Evolutionary conservation across 2,888 invertebrate genomes (phyloP).

Genomic region (Xanthorhoe spadicearia): DNA sequence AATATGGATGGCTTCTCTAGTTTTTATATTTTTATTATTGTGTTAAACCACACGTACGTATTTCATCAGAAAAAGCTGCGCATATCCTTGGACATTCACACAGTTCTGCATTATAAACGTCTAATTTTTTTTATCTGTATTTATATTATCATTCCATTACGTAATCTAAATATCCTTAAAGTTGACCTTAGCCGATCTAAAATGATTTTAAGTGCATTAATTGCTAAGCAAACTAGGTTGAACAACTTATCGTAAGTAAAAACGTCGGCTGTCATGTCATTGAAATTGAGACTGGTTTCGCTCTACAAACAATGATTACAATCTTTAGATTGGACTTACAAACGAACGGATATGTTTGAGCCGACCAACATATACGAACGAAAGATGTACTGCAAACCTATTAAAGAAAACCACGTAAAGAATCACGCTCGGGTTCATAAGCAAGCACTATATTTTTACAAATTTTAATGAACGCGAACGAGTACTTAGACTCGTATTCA

Average conservation of each 20-base stretch:
- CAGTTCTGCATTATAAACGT: not conserved
- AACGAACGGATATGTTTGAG: not conserved
- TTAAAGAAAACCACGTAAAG: not conserved
- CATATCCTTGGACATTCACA: too few species aligned
- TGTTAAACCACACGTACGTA: too few species aligned
- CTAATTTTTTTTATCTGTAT: not conserved
- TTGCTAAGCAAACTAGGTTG: conserved; percentile 17
- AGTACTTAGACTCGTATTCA: too few species aligned
- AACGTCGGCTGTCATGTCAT: conserved; percentile 28
- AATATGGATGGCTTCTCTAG: too few species aligned
- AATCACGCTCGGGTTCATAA: too few species aligned
- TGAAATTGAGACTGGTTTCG: conserved; percentile 31
- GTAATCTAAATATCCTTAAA: conserved; percentile 17
- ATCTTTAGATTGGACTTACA: not conserved
- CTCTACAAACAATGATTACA: conserved; percentile 10
- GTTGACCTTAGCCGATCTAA: conserved; percentile 18
- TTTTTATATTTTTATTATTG: too few species aligned
- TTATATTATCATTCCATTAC: conserved; percentile 14
- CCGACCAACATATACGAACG: not conserved
- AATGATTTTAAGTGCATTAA: conserved; percentile 7
- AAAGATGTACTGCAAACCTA: not conserved
- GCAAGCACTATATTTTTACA: too few species aligned
- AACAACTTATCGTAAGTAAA: conserved; percentile 20
- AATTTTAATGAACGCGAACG: too few species aligned
- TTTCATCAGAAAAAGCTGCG: too few species aligned